Percentiles rank a stretch among this genome's conserved stretches.
Conservation (phyloP, 2,113 vertebrate species). For the Sturnira hondurensis region DNA sequence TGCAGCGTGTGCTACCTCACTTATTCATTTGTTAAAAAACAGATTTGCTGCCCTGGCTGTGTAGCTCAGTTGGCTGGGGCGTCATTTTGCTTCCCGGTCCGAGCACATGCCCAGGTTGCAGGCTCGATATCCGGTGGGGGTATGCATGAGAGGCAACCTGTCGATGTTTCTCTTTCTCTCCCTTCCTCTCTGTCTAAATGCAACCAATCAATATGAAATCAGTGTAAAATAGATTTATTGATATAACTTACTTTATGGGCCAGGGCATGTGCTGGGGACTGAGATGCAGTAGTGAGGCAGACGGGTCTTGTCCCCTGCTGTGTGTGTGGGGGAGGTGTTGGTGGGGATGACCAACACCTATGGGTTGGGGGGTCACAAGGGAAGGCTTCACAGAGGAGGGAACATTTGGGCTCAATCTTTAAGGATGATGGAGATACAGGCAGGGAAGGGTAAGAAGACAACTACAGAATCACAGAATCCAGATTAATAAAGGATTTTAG, state of each 20-base stretch:
- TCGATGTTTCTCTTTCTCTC: no score
- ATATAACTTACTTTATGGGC: background rate
- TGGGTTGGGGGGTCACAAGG: fast-evolving
- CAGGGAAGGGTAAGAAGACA: background rate
- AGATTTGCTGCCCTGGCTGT: no score
- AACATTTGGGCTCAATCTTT: background rate
- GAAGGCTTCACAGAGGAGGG: background rate
- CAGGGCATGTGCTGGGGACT: background rate
- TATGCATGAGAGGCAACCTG: no score
- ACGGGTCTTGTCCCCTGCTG: background rate
- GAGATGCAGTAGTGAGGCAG: background rate
- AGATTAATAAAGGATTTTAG: background rate
- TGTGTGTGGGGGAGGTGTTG: background rate
- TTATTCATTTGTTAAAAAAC: background rate
- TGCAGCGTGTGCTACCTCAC: background rate
- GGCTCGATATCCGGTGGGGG: no score
- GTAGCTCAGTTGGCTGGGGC: no score
- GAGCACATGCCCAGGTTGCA: no score
- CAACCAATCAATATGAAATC: no score
- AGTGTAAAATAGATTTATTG: background rate
- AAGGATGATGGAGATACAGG: background rate
- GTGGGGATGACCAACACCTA: no score
- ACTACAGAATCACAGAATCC: background rate
- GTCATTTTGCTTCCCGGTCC: no score
- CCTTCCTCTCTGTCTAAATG: no score